Evolutionary conservation across 2,113 vertebrate species (phyloP).

Genomic region (Macrotus californicus): DNA sequence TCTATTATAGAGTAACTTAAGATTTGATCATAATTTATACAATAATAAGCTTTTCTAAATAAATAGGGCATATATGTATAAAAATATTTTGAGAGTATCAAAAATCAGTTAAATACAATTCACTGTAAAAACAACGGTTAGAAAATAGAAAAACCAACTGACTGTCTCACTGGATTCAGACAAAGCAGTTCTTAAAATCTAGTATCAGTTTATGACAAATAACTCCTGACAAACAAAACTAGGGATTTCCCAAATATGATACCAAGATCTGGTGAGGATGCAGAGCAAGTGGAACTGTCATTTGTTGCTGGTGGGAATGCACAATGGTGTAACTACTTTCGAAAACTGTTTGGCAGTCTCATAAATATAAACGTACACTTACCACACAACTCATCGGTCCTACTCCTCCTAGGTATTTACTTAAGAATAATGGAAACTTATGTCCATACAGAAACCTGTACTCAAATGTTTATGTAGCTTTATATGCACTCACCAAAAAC

Average conservation of each 20-base stretch:
- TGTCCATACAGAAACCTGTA: not conserved
- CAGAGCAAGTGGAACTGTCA: not conserved
- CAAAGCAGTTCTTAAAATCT: not conserved
- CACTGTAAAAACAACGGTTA: not conserved
- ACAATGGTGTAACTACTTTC: not conserved
- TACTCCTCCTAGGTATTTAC: not conserved
- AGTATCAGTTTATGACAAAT: not conserved
- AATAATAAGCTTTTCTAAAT: not conserved
- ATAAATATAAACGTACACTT: not conserved
- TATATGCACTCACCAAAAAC: not conserved
- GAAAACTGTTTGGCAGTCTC: not conserved
- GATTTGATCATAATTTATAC: not conserved
- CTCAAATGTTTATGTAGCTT: not conserved
- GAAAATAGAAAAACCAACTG: not conserved
- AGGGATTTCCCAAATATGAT: not conserved
- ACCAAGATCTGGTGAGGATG: not conserved
- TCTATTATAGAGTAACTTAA: not conserved
- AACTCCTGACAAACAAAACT: not conserved
- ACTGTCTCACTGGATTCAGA: not conserved
- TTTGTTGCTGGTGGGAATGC: not conserved
- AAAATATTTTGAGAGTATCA: not conserved
- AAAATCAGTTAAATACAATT: not conserved
- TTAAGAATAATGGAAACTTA: not conserved
- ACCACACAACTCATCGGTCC: not conserved
- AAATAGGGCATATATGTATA: not conserved